phyloP scores from a whole-genome alignment of 2,888 invertebrate species.

The Sipha maydis region DNA sequence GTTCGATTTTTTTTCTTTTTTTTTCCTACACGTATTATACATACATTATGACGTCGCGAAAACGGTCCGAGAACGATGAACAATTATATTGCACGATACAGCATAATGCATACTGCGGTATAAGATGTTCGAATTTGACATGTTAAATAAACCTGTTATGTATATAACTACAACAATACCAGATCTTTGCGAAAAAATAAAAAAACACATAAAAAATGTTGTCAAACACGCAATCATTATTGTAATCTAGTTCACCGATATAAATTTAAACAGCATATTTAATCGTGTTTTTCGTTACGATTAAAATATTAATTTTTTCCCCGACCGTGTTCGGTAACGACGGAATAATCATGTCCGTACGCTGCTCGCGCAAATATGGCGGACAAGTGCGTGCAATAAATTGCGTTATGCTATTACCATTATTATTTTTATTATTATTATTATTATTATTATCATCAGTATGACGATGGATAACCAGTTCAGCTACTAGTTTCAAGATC shows the following conservation, averaged over 20 bases:
- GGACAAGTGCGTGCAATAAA: conserved; percentile 6
- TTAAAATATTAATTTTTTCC: background rate
- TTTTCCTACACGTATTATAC: too few relatives aligned
- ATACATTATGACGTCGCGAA: too few relatives aligned
- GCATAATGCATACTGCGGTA: too few relatives aligned
- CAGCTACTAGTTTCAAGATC: background rate
- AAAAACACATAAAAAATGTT: too few relatives aligned
- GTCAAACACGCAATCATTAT: background rate
- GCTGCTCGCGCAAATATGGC: background rate
- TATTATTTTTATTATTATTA: background rate
- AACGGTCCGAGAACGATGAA: too few relatives aligned
- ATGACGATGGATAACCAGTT: conserved; percentile 2
- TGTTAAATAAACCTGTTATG: too few relatives aligned
- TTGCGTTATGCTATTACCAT: background rate
- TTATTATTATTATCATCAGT: too few relatives aligned
- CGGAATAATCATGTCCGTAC: background rate
- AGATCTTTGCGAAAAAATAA: background rate
- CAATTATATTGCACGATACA: too few relatives aligned
- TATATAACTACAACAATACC: background rate
- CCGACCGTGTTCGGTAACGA: background rate
- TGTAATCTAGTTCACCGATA: background rate
- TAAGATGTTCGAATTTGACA: background rate
- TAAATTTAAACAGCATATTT: background rate
- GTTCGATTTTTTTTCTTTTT: too few relatives aligned
- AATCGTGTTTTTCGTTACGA: background rate